Percentiles rank a stretch among this genome's conserved stretches.
Evolutionary conservation across 2,888 invertebrate genomes (phyloP).

Genomic region (Amphimallon solstitiale): DNA sequence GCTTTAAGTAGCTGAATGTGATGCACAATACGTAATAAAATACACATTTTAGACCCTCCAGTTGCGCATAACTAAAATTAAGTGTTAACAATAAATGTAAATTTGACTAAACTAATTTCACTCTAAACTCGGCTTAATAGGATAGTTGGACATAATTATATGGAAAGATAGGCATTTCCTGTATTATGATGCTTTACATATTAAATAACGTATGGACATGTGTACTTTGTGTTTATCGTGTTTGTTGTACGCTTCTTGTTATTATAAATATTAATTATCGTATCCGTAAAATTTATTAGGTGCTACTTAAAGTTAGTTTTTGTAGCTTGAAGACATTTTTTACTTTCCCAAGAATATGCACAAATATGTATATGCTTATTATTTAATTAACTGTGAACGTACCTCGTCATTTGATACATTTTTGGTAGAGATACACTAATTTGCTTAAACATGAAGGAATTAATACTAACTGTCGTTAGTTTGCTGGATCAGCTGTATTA

Average conservation of each 20-base stretch:
- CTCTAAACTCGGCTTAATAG: constrained; percentile 7
- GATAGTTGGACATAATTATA: constrained; percentile 15
- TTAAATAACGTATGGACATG: constrained; percentile 13
- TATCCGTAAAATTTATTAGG: constrained; percentile 18
- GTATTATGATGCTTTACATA: constrained; percentile 18
- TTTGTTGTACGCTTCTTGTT: constrained; percentile 23
- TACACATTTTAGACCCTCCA: not conserved
- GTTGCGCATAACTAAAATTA: constrained; percentile 2
- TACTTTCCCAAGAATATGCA: no score
- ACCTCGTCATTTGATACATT: no score
- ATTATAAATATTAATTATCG: constrained; percentile 24
- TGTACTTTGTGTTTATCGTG: constrained; percentile 11
- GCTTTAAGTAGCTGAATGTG: not conserved
- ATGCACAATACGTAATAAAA: constrained; percentile 4
- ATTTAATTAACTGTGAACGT: no score
- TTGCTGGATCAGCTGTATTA: no score
- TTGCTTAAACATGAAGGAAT: no score
- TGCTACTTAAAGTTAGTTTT: constrained; percentile 6
- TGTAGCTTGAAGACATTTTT: no score
- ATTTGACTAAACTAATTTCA: constrained; percentile 26
- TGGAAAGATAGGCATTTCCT: constrained; percentile 19
- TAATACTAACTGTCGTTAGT: no score
- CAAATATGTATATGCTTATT: no score
- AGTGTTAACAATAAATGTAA: constrained; percentile 16
- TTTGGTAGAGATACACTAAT: no score